Conservation (phyloP, 2,113 vertebrate species). For the Marcusenius ussheri region DNA sequence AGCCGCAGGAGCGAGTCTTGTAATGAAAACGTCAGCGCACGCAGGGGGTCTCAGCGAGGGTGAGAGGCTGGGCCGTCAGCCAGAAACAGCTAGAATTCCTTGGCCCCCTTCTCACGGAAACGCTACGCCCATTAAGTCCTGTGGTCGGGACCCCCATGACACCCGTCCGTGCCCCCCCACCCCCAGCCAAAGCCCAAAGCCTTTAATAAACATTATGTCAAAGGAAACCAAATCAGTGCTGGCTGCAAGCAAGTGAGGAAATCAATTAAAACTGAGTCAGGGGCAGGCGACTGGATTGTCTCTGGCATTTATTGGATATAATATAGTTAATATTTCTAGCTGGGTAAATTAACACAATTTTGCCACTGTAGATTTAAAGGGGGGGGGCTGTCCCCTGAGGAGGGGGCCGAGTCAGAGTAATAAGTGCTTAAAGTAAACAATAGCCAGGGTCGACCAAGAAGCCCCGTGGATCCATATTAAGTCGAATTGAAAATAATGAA, state of each 20-base stretch:
- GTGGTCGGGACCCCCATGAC: neutral
- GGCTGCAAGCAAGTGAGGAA: slow-evolving; percentile 74
- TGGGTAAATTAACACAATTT: slow-evolving; percentile 92
- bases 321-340: slow-evolving; percentile 85
- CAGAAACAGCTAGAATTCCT: neutral
- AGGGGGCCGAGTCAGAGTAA: slow-evolving; percentile 58
- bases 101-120: neutral
- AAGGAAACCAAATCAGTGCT: slow-evolving; percentile 74
- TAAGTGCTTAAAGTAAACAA: slow-evolving; percentile 55
- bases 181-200: slow-evolving; percentile 44
- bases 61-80: neutral
- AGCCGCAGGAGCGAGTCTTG: neutral
- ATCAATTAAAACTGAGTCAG: slow-evolving; percentile 96
- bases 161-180: neutral
- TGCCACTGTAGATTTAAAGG: slow-evolving; percentile 61
- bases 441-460: slow-evolving; percentile 52
- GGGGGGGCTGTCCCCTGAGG: slow-evolving; percentile 45
- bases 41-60: neutral
- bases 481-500: slow-evolving; percentile 38
- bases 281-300: slow-evolving; percentile 76
- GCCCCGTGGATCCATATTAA: slow-evolving; percentile 36
- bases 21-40: neutral
- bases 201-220: slow-evolving; percentile 90
- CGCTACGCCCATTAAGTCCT: neutral
- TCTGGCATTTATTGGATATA: slow-evolving; percentile 93